phyloP scores from a whole-genome alignment of 2,888 invertebrate species.

The Diarsia mendica region DNA sequence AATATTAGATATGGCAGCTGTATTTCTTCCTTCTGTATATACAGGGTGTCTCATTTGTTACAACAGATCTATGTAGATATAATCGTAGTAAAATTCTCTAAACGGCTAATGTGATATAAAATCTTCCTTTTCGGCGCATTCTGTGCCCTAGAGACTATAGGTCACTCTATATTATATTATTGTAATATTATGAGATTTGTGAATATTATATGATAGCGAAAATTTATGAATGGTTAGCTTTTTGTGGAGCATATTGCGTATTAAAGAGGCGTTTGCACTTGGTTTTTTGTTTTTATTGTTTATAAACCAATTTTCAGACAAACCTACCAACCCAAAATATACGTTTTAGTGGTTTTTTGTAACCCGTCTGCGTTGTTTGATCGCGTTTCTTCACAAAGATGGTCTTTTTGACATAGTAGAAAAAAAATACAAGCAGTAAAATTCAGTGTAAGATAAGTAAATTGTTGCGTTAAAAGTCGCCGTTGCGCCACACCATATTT shows the following conservation, averaged over 20 bases:
- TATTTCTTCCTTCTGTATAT: constrained; percentile 10
- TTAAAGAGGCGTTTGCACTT: constrained; percentile 87
- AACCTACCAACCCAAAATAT: neutral
- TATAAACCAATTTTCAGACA: neutral
- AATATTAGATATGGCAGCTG: neutral
- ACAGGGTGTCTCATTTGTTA: constrained; percentile 43
- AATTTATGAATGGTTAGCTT: constrained; percentile 88
- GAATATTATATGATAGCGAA: constrained; percentile 84
- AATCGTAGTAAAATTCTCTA: constrained; percentile 61
- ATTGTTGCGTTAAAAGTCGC: neutral
- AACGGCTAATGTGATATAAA: constrained; percentile 80
- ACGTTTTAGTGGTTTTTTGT: neutral
- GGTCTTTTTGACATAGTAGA: neutral
- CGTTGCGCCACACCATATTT: too few relatives aligned
- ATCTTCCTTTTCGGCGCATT: constrained; percentile 73
- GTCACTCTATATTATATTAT: constrained; percentile 61
- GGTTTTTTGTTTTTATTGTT: constrained; percentile 76
- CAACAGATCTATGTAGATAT: constrained; percentile 47
- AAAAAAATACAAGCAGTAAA: too few relatives aligned
- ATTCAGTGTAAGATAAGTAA: too few relatives aligned
- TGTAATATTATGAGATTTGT: constrained; percentile 76
- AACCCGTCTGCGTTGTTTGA: neutral
- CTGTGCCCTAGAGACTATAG: constrained; percentile 66
- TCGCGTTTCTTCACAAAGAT: neutral
- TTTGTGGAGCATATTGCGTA: constrained; percentile 89